phyloP scores from a whole-genome alignment of 2,888 invertebrate genomes.

The Octodonta nipae region DNA sequence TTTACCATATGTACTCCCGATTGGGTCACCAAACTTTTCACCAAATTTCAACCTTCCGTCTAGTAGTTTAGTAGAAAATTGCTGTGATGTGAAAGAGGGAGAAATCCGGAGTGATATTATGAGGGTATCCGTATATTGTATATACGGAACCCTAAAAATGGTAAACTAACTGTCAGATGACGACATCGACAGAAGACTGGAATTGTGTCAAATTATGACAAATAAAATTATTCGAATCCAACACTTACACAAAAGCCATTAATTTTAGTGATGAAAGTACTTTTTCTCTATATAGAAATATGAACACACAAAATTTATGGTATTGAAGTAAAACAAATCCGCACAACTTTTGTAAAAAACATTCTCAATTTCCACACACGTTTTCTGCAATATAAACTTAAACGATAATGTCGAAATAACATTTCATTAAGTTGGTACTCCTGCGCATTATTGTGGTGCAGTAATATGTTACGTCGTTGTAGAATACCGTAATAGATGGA shows the following conservation, averaged over 20 bases:
- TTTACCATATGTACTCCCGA: too few species aligned
- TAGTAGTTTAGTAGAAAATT: too few species aligned
- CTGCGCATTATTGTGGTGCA: background rate
- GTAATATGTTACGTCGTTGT: background rate
- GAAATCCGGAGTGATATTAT: too few species aligned
- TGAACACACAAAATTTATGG: background rate
- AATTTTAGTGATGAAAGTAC: background rate
- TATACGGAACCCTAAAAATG: too few species aligned
- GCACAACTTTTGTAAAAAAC: too few species aligned
- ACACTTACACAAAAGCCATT: constrained; percentile 1
- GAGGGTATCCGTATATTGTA: too few species aligned
- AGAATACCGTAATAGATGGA: constrained; percentile 1
- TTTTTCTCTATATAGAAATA: background rate
- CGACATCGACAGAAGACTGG: background rate
- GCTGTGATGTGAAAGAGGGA: too few species aligned
- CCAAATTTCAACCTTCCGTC: too few species aligned
- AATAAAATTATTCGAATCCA: background rate
- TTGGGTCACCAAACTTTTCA: too few species aligned
- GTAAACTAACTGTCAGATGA: background rate
- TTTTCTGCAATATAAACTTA: constrained; percentile 1
- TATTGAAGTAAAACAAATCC: background rate
- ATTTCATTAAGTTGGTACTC: background rate
- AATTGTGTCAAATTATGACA: background rate
- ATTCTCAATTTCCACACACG: too few species aligned
- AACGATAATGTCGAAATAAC: background rate